These are phyloP conservation scores for Ephydatia muelleri DNA, from an alignment of 37 sponge, comb jelly and placozoan species.

Conservation along the genomic window DNA sequence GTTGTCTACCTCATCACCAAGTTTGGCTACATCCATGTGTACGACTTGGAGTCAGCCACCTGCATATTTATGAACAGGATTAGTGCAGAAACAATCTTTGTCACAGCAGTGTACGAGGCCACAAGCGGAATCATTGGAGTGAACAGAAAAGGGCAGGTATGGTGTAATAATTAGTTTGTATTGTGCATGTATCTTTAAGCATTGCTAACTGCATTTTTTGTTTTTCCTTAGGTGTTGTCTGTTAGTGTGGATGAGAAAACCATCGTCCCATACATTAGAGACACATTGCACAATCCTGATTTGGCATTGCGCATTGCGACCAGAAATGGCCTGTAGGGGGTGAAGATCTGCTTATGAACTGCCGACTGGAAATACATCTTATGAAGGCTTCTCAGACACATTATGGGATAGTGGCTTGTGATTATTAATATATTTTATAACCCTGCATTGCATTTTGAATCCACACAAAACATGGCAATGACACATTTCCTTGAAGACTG, in stretches of 20 bases:
- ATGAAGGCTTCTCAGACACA: too few species aligned
- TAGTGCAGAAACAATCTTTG: slow-evolving; percentile 97
- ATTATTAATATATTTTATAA: too few species aligned
- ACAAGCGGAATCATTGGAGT: slow-evolving; percentile 96
- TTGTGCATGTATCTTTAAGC: neutral
- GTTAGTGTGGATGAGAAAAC: slow-evolving; percentile 93
- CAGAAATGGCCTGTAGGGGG: slow-evolving; percentile 93
- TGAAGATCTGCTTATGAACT: slow-evolving; percentile 94
- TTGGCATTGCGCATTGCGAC: slow-evolving; percentile 94
- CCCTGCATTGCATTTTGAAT: too few species aligned
- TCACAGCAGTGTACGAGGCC: slow-evolving; percentile 95
- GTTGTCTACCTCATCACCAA: slow-evolving; percentile 97
- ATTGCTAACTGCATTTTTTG: neutral
- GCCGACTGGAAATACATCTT: too few species aligned
- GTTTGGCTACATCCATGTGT: slow-evolving; percentile 98
- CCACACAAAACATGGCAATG: too few species aligned
- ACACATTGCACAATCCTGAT: slow-evolving; percentile 91
- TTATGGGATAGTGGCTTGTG: too few species aligned
- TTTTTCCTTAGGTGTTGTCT: slow-evolving; percentile 81
- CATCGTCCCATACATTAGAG: slow-evolving; percentile 92
- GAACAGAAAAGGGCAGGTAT: slow-evolving; percentile 98
- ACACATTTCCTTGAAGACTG: too few species aligned
- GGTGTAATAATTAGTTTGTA: neutral
- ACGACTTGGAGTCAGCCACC: slow-evolving; percentile 95
- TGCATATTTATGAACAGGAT: slow-evolving; percentile 99